Percentiles rank a stretch among this genome's conserved stretches.
Evolutionary conservation across 2,113 vertebrate genomes (phyloP).

Genomic region (Elephantulus edwardii): DNA sequence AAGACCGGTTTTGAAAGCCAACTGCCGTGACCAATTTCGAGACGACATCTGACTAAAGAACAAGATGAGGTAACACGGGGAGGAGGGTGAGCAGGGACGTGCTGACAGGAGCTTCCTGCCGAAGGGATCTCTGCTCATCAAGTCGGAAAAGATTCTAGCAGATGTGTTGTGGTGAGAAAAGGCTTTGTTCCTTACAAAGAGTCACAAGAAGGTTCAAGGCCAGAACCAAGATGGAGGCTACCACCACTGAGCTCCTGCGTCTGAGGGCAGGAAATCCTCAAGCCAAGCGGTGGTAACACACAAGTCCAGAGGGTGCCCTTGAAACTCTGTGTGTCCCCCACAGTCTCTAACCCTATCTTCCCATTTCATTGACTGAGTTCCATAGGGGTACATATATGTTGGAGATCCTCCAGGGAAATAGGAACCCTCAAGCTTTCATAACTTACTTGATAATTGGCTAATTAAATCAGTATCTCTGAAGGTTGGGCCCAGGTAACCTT

Average conservation of each 20-base stretch:
- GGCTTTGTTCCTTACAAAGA: neutral
- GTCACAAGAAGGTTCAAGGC: too few relatives aligned
- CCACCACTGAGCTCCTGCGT: neutral
- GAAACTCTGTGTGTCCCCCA: neutral
- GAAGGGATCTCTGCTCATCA: neutral
- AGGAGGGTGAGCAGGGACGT: neutral
- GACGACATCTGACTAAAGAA: neutral
- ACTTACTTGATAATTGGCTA: conserved; percentile 5
- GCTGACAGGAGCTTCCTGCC: neutral
- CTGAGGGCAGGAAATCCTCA: neutral
- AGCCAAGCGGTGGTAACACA: too few relatives aligned
- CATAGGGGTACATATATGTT: too few relatives aligned
- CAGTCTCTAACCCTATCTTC: neutral
- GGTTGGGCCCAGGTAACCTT: neutral
- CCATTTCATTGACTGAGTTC: neutral
- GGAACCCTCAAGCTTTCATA: neutral
- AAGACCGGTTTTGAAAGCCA: conserved; percentile 1
- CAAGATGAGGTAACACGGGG: too few relatives aligned
- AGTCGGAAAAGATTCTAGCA: neutral
- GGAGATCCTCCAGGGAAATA: neutral
- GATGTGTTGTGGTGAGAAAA: neutral
- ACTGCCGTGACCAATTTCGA: neutral
- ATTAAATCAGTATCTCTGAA: conserved; percentile 1
- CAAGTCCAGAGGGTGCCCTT: neutral
- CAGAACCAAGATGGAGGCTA: too few relatives aligned